These are phyloP conservation scores for Aselliscus stoliczkanus DNA, from an alignment of 2,797 vertebrate species.

Conservation along the genomic window DNA sequence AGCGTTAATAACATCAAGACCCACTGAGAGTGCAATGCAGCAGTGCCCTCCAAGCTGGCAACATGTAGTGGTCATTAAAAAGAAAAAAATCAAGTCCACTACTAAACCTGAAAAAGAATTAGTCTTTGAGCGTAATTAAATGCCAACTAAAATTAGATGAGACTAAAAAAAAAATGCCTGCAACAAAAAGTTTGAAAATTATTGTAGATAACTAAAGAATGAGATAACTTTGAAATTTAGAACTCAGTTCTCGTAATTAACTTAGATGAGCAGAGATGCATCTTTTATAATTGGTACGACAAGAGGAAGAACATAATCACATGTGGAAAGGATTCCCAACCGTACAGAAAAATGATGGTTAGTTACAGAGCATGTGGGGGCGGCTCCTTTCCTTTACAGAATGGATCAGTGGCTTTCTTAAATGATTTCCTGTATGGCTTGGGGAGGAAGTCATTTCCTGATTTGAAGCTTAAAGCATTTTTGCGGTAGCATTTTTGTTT, in stretches of 20 bases:
- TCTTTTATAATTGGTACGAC: not conserved
- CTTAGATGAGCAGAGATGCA: not conserved
- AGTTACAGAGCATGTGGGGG: not conserved
- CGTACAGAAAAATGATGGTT: not conserved
- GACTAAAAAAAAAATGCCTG: not conserved
- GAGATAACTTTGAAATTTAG: not conserved
- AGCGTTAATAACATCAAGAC: not conserved
- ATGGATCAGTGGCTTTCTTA: not conserved
- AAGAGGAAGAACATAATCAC: not conserved
- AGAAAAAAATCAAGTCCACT: not conserved
- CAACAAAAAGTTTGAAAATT: not conserved
- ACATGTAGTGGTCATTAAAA: not conserved
- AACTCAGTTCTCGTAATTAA: not conserved
- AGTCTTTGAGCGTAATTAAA: not conserved
- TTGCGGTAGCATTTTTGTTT: not conserved
- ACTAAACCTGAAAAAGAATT: not conserved
- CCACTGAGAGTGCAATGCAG: not conserved
- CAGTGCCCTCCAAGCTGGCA: not conserved
- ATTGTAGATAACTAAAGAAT: not conserved
- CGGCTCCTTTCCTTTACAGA: not conserved
- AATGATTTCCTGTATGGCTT: conserved; percentile 6
- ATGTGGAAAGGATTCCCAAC: not conserved
- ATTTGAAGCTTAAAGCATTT: not conserved
- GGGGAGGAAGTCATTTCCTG: not conserved
- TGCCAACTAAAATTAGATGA: not conserved